Base-by-base conservation (phyloP, 2,797 vertebrate genomes). In the Ambastaia sidthimunki region DNA sequence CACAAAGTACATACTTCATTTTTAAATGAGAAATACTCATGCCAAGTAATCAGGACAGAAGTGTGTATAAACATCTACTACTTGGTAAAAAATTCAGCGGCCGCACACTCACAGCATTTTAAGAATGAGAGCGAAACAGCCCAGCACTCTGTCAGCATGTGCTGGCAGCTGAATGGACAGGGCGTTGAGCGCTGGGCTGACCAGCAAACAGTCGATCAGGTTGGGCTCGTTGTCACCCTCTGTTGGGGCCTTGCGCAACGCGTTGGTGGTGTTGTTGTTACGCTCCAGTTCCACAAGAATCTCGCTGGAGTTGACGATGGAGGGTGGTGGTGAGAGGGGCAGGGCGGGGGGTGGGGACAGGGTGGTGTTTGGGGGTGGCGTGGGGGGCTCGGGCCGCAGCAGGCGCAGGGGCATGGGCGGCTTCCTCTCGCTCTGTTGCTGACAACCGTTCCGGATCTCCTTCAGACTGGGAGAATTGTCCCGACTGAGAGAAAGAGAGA, bases 391-490 rank as follows among this genome's bases (percentile, higher is more conserved):
- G 0, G 96, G 95, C 76, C 98, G 96, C 59, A 98, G 94, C 50
- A 98, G 95, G 52, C 96, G 95, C 31, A 98, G 93, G 10, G 97
- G 97, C 89, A 99, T 94, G 0, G 96, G 96, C 6, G 97, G 97
- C 78, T 98, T 99, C 68, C 98, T 95, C 79, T 99, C 98, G 0
- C 95, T 97, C 57, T 96, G 96, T 90, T 98, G 98, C 90, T 99
- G 98, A 91, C 97, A 99, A 80, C 97, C 97, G 0, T 98, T 99
- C 65, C 98, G 91, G 88, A 99, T 99, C 93, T 99, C 98, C 90
- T 98, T 99, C 88, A 99, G 94, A 89, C 97, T 99, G 13, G 98
- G 98, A 18, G 98, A 98, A 87, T 99, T 99, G 92, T 99, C 98
- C 9, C 97, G 96, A 66, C 98, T 99, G 52, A 77, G 0, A 68